Conservation (phyloP, 2,888 invertebrate species). For the Pseudanteris insignis region DNA sequence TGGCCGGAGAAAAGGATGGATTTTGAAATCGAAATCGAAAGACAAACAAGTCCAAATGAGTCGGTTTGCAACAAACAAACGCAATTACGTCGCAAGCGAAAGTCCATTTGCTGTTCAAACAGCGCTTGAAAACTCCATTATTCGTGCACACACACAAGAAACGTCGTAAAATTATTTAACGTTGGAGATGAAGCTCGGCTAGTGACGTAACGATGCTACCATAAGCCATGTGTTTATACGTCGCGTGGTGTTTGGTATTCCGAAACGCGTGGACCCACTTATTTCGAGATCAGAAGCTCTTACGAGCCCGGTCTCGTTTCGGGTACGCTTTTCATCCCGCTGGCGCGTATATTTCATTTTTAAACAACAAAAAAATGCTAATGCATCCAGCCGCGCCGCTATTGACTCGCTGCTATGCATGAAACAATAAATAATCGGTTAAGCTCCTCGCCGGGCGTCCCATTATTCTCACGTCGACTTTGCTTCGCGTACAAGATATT, state of each 20-base stretch:
- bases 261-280: conserved; percentile 63
- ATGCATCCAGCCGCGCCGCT: conserved; percentile 57
- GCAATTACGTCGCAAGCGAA: no score
- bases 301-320: conserved; percentile 49
- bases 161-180: conserved; percentile 37
- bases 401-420: conserved; percentile 57
- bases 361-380: conserved; percentile 67
- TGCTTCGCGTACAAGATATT: conserved; percentile 41
- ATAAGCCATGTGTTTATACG: conserved; percentile 49
- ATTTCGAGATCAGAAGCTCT: conserved; percentile 64
- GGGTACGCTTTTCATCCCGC: conserved; percentile 53
- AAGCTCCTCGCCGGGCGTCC: conserved; percentile 54
- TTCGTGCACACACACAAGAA: conserved; percentile 12
- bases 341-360: conserved; percentile 65
- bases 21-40: no score
- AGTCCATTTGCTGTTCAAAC: conserved; percentile 14
- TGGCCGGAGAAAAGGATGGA: no score
- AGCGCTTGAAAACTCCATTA: conserved; percentile 17
- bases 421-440: conserved; percentile 62
- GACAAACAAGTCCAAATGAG: not conserved
- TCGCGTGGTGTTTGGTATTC: conserved; percentile 63
- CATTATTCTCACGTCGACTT: conserved; percentile 58
- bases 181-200: conserved; percentile 25
- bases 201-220: conserved; percentile 32
- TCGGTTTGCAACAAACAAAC: conserved; percentile 5